Conservation (phyloP, 2,797 vertebrate genomes). For the Pogoniulus pusillus region DNA sequence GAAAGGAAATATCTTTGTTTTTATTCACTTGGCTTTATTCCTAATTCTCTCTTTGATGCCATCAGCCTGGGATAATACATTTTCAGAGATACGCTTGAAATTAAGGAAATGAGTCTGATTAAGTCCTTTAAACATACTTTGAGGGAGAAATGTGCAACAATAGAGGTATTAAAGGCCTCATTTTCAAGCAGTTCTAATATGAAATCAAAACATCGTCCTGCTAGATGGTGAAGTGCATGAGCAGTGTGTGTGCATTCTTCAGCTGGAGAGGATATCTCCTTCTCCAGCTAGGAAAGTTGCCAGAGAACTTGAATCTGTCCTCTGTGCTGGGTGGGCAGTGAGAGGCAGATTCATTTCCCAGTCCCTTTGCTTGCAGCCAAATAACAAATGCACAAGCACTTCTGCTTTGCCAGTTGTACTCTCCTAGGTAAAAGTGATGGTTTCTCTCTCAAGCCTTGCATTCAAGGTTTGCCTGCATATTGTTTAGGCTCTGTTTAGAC, state of each 20-base stretch:
- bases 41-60: slow-evolving; percentile 68
- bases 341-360: not conserved
- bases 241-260: not conserved
- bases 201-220: slow-evolving; percentile 2
- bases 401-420: not conserved
- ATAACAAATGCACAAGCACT: not conserved
- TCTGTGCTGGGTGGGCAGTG: not conserved
- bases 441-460: not conserved
- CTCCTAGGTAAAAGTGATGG: not conserved
- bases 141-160: slow-evolving; percentile 50
- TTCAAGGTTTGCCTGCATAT: not conserved
- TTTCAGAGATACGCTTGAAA: slow-evolving; percentile 54
- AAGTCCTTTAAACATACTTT: slow-evolving; percentile 45
- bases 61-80: slow-evolving; percentile 59
- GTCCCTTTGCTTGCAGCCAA: not conserved
- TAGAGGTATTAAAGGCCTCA: slow-evolving; percentile 35
- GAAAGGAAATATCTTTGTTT: slow-evolving; percentile 67
- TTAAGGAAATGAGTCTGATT: slow-evolving; percentile 65
- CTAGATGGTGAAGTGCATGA: not conserved
- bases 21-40: slow-evolving; percentile 59
- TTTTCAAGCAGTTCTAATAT: slow-evolving; percentile 51
- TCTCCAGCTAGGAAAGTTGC: not conserved
- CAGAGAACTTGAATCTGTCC: slow-evolving; percentile 9
- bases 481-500: not conserved
- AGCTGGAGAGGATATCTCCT: not conserved